Evolutionary conservation across 2,797 vertebrate species (phyloP).

Genomic region (Neosilurus hyrtlii): DNA sequence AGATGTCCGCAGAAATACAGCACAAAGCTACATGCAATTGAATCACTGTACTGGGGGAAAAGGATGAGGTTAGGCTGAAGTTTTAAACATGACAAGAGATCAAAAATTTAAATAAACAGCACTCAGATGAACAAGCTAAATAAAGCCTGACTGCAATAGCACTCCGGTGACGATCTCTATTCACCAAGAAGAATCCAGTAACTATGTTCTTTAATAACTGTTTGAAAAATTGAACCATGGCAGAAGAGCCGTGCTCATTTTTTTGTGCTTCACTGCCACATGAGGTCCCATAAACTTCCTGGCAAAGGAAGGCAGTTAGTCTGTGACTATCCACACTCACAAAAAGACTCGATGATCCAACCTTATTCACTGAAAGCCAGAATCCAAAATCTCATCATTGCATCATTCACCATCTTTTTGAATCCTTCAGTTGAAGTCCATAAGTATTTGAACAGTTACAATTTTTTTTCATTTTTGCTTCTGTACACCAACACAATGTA

Average conservation of each 20-base stretch:
- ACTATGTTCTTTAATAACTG: not conserved
- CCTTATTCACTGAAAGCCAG: not conserved
- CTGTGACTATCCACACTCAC: constrained; percentile 28
- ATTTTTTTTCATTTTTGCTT: too few species aligned
- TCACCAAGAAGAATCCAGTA: not conserved
- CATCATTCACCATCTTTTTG: not conserved
- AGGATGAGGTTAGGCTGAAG: not conserved
- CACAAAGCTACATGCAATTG: not conserved
- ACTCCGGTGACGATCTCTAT: not conserved
- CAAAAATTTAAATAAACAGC: not conserved
- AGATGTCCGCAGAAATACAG: not conserved
- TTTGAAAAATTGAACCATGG: not conserved
- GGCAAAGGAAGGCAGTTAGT: constrained; percentile 49
- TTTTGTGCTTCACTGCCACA: constrained; percentile 7
- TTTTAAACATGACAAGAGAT: not conserved
- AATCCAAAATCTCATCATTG: not conserved
- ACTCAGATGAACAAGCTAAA: not conserved
- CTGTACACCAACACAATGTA: too few species aligned
- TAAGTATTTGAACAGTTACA: too few species aligned
- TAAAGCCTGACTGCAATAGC: not conserved
- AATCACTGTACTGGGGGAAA: not conserved
- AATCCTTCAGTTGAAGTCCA: too few species aligned
- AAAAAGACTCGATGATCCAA: constrained; percentile 19
- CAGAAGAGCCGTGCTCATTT: constrained; percentile 10
- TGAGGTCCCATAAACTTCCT: constrained; percentile 39